Percentiles rank a stretch among this genome's conserved stretches.
These are phyloP conservation scores for Calephelis perditalis DNA, from an alignment of 2,888 invertebrate species.

Conservation along the genomic window DNA sequence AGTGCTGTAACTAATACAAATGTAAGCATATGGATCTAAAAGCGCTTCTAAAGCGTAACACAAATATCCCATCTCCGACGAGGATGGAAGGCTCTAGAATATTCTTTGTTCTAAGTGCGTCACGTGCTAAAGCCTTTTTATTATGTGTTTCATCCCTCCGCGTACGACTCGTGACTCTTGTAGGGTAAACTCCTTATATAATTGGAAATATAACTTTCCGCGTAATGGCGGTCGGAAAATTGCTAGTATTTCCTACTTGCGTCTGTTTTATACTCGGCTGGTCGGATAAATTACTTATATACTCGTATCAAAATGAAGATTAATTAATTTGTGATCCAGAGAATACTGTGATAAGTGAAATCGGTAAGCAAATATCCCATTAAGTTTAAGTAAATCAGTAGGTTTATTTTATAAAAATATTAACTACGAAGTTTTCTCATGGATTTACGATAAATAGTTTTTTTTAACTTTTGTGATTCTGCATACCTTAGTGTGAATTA, in stretches of 20 bases:
- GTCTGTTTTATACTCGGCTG: neutral
- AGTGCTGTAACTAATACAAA: too few species aligned
- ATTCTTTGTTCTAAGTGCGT: conserved; percentile 56
- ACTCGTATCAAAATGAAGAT: too few species aligned
- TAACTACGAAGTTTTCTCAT: too few species aligned
- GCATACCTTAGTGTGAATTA: too few species aligned
- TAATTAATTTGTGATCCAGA: too few species aligned
- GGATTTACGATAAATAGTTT: too few species aligned
- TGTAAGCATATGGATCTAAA: neutral
- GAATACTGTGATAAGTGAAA: too few species aligned
- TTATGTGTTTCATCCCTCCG: conserved; percentile 35
- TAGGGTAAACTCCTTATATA: conserved; percentile 4
- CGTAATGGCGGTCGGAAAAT: conserved; percentile 1
- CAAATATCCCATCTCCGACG: conserved; percentile 27
- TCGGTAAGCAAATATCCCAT: too few species aligned
- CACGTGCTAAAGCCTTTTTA: conserved; percentile 66
- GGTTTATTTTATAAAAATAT: too few species aligned
- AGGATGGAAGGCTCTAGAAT: conserved; percentile 47
- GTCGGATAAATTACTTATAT: too few species aligned
- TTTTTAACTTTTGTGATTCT: too few species aligned
- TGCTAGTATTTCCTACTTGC: conserved; percentile 1
- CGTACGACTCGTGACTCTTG: conserved; percentile 7
- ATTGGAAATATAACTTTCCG: conserved; percentile 7
- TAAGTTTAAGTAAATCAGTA: too few species aligned
- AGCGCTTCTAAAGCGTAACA: conserved; percentile 4